Conservation (phyloP, 2,888 invertebrate genomes). For the Nesidiocoris tenuis region DNA sequence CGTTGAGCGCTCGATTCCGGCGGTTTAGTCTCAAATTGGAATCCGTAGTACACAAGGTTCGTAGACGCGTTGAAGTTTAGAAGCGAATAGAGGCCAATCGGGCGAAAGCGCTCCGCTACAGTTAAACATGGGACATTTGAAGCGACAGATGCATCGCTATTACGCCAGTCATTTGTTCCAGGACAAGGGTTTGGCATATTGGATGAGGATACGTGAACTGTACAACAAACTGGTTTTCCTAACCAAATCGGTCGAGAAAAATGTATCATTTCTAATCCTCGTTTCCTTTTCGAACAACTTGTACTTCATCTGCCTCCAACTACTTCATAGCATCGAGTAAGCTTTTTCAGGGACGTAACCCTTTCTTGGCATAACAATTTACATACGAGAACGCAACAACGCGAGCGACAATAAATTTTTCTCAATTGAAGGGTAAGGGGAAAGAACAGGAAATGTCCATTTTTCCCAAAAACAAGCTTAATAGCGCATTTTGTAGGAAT, state of each 20-base stretch:
- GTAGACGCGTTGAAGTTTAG: no score
- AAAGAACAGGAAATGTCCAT: no score
- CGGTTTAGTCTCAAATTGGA: constrained; percentile 57
- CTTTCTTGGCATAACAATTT: background rate
- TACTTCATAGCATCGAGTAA: constrained; percentile 52
- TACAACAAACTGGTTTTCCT: constrained; percentile 51
- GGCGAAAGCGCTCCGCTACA: no score
- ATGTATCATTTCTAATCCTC: constrained; percentile 51
- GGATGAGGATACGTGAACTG: constrained; percentile 51
- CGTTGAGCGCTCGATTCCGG: constrained; percentile 50
- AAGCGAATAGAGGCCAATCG: no score
- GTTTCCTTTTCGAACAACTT: constrained; percentile 52
- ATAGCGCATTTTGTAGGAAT: no score
- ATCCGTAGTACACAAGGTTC: constrained; percentile 59
- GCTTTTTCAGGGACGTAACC: background rate
- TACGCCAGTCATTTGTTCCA: constrained; percentile 46
- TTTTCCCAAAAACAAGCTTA: no score
- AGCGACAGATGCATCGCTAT: no score
- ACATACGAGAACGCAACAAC: no score
- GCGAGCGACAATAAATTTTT: no score
- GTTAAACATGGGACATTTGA: no score
- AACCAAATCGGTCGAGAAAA: constrained; percentile 51
- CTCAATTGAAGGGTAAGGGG: no score
- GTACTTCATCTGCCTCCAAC: constrained; percentile 52
- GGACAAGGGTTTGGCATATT: constrained; percentile 49